Base-by-base conservation (phyloP, 2,888 invertebrate species). In the Meiosimyza decipiens region DNA sequence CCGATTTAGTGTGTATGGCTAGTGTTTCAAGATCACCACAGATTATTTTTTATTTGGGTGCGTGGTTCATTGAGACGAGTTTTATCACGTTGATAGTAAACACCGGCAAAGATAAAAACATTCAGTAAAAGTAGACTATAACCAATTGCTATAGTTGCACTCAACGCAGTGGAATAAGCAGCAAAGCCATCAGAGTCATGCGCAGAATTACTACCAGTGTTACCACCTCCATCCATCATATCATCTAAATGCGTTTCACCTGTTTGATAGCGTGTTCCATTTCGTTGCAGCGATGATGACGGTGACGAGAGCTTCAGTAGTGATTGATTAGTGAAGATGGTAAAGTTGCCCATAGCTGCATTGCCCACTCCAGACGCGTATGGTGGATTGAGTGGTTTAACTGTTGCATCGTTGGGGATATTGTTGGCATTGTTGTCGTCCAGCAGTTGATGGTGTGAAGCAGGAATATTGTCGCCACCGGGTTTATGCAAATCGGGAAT, bases 81-180 rank as follows among this genome's bases (percentile, higher is more conserved):
- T 85, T 95, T 95, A 83, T 95, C 95, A 70, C 95, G 89, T 83
- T 97, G 97, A 84, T 97, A 97, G 85, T 97, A 97, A 1, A 97
- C 95, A 5, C 96, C 97, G 70, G 97, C 97, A 84, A 97, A 97
- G 82, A 98, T 96, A 40, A 97, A 88, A 62, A 97, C 95, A 84
- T 98, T 98, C 5, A 98, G 89, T 81, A 97, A 95, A 28, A 98
- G 90, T 73, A 98, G 88, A 6, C 96, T 96, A 83, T 97, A 96
- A 54, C 98, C 98, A 77, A 98, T 96, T 64, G 97, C 97, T 79
- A 98, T 96, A 18, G 96, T 97, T 0, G 96, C 95, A 86, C 95
- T 95, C 15, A 97, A 88, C 2, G 96, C 96, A 5, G 96, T 96
- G 0, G 95, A 95, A 82, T 96, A 96, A 1, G 95, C 94, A 1